phyloP scores from a whole-genome alignment of 2,888 invertebrate species.

The Exephanes ischioxanthus region DNA sequence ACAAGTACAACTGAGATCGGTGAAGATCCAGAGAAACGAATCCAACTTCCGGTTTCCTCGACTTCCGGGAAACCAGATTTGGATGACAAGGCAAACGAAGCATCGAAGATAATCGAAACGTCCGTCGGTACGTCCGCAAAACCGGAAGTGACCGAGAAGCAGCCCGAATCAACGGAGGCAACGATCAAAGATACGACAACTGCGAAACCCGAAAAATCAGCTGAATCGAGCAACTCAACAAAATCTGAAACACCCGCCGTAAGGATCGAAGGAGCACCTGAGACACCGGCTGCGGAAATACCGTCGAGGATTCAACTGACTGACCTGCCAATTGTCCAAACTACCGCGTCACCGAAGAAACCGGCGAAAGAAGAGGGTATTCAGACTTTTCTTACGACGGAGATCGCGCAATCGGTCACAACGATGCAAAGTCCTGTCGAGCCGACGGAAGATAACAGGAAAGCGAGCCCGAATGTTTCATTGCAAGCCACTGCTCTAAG shows the following conservation, averaged over 20 bases:
- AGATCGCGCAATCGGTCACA: constrained; percentile 44
- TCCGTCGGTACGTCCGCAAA: constrained; percentile 5
- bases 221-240: constrained; percentile 57
- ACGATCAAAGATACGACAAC: constrained; percentile 20
- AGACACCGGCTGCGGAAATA: constrained; percentile 50
- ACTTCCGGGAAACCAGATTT: not conserved
- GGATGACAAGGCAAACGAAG: constrained; percentile 16
- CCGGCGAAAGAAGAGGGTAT: constrained; percentile 26
- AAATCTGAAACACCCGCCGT: constrained; percentile 70
- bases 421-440: constrained; percentile 52
- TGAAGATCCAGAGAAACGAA: constrained; percentile 42
- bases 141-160: constrained; percentile 7
- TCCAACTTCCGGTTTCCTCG: constrained; percentile 37
- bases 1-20: not conserved
- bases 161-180: constrained; percentile 22
- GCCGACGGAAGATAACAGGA: constrained; percentile 18
- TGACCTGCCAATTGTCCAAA: constrained; percentile 66
- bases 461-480: not conserved
- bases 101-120: constrained; percentile 29
- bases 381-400: constrained; percentile 30
- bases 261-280: constrained; percentile 69
- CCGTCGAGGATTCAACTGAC: constrained; percentile 65
- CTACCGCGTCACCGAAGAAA: constrained; percentile 24
- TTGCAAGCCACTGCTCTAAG: constrained; percentile 26
- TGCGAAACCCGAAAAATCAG: not conserved